Evolutionary conservation across 2,888 invertebrate species (phyloP), one percentile per base, ranked within the genome.

Genomic region (Aspidiotus rigidus): DNA sequence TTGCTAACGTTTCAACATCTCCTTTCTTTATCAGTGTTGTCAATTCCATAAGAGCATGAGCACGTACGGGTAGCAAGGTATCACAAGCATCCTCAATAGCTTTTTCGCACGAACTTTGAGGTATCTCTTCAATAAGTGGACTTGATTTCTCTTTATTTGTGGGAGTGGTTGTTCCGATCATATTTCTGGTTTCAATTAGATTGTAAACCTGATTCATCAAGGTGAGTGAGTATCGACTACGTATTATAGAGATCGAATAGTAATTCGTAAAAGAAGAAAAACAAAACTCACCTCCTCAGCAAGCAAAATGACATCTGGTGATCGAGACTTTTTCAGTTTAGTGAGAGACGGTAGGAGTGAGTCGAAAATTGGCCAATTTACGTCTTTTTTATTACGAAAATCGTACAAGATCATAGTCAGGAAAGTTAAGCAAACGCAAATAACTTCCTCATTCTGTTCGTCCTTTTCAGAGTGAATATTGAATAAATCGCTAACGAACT

Each of bases 11-110:
- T 74, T 85, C 84, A 40, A 79, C 74, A 78, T 92, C 86, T 72
- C 81, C 82, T 16, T 78, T 78, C 75, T 86, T 83, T 63, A 93
- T 81, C n/a, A 93, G 80, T 79, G 85, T 87, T 15, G 84, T 84
- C 15, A 93, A 77, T 62, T 83, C 79, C 73, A 91, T 84, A 53
- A 93, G 79, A 8, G 87, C 93, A 79, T 93, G 92, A 11, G 88
- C 92, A 76, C 87, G 82, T 0, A 88, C 84, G n/a, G 92, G 92
- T 61, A 93, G 77, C 70, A 89, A 76, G 40, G 85, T 82, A 79
- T 90, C 87, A 75, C 83, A 83, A 17, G 87, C 79, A 77, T 90
- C 85, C 64, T 82, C 78, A 69, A 90, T 76, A 0, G 88, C 89
- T 74, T 82, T 81, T 71, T 84, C 82, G 75, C 83, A 85, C 57